Base-by-base conservation (phyloP, 2,888 invertebrate species). In the Tortrix viridana region DNA sequence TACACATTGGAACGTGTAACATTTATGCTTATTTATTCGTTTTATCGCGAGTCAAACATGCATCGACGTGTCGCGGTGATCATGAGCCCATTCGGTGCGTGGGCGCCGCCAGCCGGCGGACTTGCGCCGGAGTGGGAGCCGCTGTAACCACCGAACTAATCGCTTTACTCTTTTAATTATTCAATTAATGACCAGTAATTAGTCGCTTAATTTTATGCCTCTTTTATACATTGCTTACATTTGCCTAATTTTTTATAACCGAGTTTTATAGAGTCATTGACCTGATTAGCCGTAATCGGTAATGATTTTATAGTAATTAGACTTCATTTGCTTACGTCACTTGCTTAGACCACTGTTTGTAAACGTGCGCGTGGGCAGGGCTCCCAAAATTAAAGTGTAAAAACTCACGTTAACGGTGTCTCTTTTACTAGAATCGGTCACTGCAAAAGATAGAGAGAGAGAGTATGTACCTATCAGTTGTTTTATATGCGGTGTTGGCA, bases 151-250 rank as follows among this genome's bases (percentile, higher is more conserved):
- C 19, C 2, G 26, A 56, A 54, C 54, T 56, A 52, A 56, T 41
- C 19, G 44, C 6, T 18, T 26, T 37, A 43, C 6, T 44, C 46
- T 44, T 23, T 56, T 57, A 56, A 56, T 56, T 56, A 56, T 56
- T 56, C 56, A 46, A 62, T 56, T 62, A 62, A 62, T 61, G 49
- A 56, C 6, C 56, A 37, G 44, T 62, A 62, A 62, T 57, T 62
- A 62, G 50, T 62, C 46, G 56, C 50, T 62, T 62, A 50, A 62
- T 56, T 56, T 56, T 46, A 52, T 56, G 56, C 38, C 26, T 41
- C 46, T 56, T 52, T 57, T 56, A 56, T 46, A 38, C 54, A 26
- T 60, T 38, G 56, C 56, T 50, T 56, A 55, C 48, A 61, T 61
- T 61, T 48, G 49, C 49, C 44, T 55, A 37, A 22, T 56, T 57